phyloP scores from a whole-genome alignment of 2,797 vertebrate species.

The Tympanoctomys barrerae region DNA sequence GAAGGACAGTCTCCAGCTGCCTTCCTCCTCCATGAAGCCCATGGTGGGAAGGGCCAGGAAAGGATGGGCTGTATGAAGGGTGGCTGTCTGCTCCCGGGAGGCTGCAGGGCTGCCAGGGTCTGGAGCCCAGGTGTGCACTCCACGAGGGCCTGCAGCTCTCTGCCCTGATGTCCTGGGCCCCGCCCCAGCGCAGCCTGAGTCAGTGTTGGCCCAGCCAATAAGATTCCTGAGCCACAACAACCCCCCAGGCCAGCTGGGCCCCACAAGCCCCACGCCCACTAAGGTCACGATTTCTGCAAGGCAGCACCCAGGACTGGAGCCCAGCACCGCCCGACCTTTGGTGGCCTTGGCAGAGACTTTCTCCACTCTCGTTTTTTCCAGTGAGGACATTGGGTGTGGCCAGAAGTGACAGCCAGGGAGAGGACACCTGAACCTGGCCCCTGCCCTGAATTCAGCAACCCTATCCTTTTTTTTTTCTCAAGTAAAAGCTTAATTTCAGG shows the following conservation, averaged over 20 bases:
- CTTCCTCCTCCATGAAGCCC: constrained; percentile 89
- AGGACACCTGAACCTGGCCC: no score
- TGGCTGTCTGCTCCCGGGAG: neutral
- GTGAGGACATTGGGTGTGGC: neutral
- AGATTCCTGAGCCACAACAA: rapidly evolving
- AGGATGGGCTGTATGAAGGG: no score
- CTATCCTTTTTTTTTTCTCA: neutral
- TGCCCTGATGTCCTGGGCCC: neutral
- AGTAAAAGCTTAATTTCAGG: neutral
- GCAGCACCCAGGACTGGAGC: rapidly evolving
- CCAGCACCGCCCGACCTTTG: neutral
- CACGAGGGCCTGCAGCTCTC: no score
- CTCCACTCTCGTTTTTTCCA: neutral
- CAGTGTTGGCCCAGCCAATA: neutral
- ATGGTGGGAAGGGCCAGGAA: neutral
- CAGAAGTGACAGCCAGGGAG: neutral
- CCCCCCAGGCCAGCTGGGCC: neutral
- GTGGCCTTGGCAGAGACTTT: rapidly evolving
- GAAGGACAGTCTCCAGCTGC: constrained; percentile 94
- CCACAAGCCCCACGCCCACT: neutral
- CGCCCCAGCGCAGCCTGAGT: neutral
- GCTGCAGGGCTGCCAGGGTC: no score
- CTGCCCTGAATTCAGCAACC: neutral
- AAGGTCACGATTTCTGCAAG: neutral
- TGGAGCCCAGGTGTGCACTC: neutral